Conservation (phyloP, 2,797 vertebrate species). For the Hapalemur alaotrensis region DNA sequence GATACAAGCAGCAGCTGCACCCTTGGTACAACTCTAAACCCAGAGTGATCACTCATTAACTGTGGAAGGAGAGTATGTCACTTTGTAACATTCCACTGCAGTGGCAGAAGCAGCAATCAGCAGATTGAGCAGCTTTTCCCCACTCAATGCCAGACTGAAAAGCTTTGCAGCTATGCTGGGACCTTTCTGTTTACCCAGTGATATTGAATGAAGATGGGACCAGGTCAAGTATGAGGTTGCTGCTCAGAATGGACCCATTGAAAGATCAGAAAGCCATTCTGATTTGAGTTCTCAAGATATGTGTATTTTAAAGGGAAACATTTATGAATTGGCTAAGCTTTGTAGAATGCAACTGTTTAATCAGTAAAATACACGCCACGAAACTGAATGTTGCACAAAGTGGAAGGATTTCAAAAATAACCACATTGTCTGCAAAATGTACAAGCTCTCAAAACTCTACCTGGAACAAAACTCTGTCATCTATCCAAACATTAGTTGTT, state of each 20-base stretch:
- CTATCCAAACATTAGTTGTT: conserved; percentile 26
- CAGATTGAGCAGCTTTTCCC: neutral
- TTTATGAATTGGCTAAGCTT: neutral
- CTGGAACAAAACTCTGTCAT: conserved; percentile 50
- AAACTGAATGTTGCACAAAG: conserved; percentile 15
- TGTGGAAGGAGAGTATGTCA: neutral
- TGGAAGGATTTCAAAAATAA: conserved; percentile 52
- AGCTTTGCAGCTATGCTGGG: neutral
- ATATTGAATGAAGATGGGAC: neutral
- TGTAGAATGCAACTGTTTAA: conserved; percentile 25
- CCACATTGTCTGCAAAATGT: neutral
- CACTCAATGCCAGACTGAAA: neutral
- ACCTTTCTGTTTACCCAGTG: neutral
- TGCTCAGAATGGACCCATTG: neutral
- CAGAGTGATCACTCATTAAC: neutral
- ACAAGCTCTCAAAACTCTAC: conserved; percentile 15
- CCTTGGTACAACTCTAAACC: neutral
- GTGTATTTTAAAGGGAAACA: conserved; percentile 41
- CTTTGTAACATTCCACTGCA: neutral
- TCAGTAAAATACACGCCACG: conserved; percentile 25
- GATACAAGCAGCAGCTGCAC: neutral
- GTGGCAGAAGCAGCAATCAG: neutral
- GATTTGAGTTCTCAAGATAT: neutral
- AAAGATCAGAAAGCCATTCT: conserved; percentile 4
- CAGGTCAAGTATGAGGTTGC: neutral